phyloP scores from a whole-genome alignment of 1,140 invertebrate species.

The Globodera rostochiensis region DNA sequence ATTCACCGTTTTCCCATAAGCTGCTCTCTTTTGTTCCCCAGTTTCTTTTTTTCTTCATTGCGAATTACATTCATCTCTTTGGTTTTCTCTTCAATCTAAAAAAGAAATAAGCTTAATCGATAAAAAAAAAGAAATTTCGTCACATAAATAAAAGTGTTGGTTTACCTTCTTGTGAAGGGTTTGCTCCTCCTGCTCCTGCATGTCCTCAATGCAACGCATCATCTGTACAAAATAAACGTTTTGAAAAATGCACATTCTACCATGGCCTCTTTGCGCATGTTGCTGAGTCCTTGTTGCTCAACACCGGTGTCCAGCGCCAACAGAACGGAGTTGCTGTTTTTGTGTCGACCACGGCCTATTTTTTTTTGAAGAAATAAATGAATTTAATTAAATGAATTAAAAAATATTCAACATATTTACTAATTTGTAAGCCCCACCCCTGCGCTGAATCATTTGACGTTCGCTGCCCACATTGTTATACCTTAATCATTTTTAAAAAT shows the following conservation, averaged over 20 bases:
- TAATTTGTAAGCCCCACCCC: constrained; percentile 35
- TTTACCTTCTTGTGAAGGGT: background rate
- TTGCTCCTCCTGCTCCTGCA: constrained; percentile 27
- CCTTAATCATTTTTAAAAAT: background rate
- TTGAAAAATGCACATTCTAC: background rate
- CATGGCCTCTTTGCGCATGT: constrained; percentile 49
- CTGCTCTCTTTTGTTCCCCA: constrained; percentile 3
- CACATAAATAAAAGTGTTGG: no score
- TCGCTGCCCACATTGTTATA: constrained; percentile 67
- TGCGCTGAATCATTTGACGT: constrained; percentile 66
- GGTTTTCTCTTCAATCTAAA: constrained; percentile 29
- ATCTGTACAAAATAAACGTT: background rate
- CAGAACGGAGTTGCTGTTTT: constrained; percentile 37
- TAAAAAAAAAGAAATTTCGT: no score
- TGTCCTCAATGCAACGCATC: constrained; percentile 32
- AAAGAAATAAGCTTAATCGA: background rate
- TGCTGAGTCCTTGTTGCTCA: constrained; percentile 44
- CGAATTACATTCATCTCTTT: background rate
- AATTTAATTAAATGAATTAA: no score
- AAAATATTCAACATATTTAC: no score
- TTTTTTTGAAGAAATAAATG: no score
- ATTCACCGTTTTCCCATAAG: constrained; percentile 12
- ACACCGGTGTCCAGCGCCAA: constrained; percentile 41
- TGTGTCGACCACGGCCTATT: constrained; percentile 49
- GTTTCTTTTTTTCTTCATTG: constrained; percentile 1